Base-by-base conservation (phyloP, 1,140 invertebrate genomes). In the Pseudoatta argentina region DNA sequence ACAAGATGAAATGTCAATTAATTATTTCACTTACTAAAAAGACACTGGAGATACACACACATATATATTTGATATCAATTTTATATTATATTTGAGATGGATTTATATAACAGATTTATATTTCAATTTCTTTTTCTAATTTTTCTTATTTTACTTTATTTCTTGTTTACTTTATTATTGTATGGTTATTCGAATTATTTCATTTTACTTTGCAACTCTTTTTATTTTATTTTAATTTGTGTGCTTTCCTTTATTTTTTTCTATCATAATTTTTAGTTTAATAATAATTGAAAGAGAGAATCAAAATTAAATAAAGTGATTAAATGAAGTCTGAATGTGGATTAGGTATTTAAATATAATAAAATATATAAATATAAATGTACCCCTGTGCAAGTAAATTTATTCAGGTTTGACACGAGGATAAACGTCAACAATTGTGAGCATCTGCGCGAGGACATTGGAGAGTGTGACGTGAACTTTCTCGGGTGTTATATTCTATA, bases 371-470 rank as follows among this genome's bases (percentile, higher is more conserved):
- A 63, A 63, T 63, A 57, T 59, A 44, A 39, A 39, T 39, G 30
- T 34, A 34, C 21, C 21, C 6, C 34, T 39, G 7, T 39, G 5
- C 69, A 34, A 53, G 24, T 30, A 67, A 79, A 79, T 39, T 34
- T 7, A 67, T 67, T 67, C 14, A 53, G 44, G n/a, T 24, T 61
- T 12, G 48, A 51, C 48, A 78, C n/a, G 12, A 34, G 7, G 53
- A 44, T 53, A n/a, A 79, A 55, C 44, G 14, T 67, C 27, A 79
- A 53, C 27, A 34, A 51, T 53, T 3, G 27, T n/a, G 27, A 78
- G 7, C 18, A 27, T 55, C 10, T 6, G 73, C 30, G 55, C 18
- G 24, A 64, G 16, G 44, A 14, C 27, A 51, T 24, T 67, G 21
- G 2, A 57, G 18, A 44, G 21, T 30, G n/a, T 8, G 34, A 8